These are phyloP conservation scores for Achroia grisella DNA, from an alignment of 1,140 invertebrate species.

Conservation along the genomic window DNA sequence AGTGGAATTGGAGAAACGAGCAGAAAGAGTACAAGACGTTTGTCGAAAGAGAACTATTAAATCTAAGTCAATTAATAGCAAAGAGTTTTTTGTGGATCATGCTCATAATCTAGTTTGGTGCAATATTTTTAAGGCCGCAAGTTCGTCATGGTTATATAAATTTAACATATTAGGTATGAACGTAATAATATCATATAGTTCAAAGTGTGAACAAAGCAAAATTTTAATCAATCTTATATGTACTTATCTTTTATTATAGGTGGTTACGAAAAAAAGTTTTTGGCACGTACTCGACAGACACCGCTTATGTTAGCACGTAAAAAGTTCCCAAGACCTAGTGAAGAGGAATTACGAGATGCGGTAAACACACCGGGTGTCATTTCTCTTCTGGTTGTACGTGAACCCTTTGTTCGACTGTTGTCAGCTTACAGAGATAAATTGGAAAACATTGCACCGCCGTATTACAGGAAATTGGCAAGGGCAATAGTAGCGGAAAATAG, in stretches of 20 bases:
- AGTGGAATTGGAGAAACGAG: slow-evolving; percentile 38
- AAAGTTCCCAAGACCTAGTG: slow-evolving; percentile 76
- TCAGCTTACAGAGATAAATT: slow-evolving; percentile 95
- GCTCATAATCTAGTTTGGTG: slow-evolving; percentile 84
- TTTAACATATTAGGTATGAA: slow-evolving; percentile 80
- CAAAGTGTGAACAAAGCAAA: background rate
- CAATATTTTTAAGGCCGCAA: slow-evolving; percentile 86
- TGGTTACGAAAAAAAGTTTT: slow-evolving; percentile 76
- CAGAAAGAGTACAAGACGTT: slow-evolving; percentile 27
- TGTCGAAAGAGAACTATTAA: slow-evolving; percentile 29
- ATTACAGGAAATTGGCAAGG: slow-evolving; percentile 80
- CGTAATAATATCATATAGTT: background rate
- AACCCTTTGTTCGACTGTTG: slow-evolving; percentile 92
- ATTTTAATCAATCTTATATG: background rate
- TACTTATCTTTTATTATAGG: slow-evolving; percentile 42
- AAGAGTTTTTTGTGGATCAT: slow-evolving; percentile 84
- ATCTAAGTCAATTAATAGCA: slow-evolving; percentile 58
- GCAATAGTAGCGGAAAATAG: slow-evolving; percentile 77
- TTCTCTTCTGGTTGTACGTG: slow-evolving; percentile 89
- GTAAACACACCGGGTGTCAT: slow-evolving; percentile 73
- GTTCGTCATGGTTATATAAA: slow-evolving; percentile 87
- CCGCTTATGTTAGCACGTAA: slow-evolving; percentile 76
- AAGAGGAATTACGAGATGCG: slow-evolving; percentile 69
- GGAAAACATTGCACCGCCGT: slow-evolving; percentile 80
- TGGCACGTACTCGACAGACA: slow-evolving; percentile 72